phyloP scores from a whole-genome alignment of 1,140 invertebrate species.

The Andrena cerasifolii region DNA sequence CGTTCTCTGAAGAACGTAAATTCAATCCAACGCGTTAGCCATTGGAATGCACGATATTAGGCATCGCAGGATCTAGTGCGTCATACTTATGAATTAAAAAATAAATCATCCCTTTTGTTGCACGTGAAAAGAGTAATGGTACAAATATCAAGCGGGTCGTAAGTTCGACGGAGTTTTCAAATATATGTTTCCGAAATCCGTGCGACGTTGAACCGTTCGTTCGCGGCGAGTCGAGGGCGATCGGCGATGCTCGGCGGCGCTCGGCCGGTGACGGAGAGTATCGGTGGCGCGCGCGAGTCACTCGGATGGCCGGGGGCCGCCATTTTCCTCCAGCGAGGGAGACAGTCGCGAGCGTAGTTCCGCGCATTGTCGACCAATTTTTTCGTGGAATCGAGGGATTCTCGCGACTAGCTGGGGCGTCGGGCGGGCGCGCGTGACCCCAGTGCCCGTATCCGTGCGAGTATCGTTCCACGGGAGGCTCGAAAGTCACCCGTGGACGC shows the following conservation, averaged over 20 bases:
- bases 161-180: no score
- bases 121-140: no score
- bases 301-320: conserved; percentile 77
- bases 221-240: conserved; percentile 15
- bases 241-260: conserved; percentile 38
- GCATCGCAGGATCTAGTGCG: no score
- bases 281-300: conserved; percentile 69
- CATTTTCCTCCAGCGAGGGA: conserved; percentile 79
- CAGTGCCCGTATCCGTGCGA: conserved; percentile 56
- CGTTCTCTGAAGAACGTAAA: not conserved
- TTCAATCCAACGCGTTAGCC: not conserved
- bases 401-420: conserved; percentile 59
- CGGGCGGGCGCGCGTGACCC: conserved; percentile 63
- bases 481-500: conserved; percentile 58
- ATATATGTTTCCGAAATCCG: conserved; percentile 20
- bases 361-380: conserved; percentile 60
- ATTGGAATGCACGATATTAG: no score
- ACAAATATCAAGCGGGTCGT: no score
- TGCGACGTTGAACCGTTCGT: conserved; percentile 42
- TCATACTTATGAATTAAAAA: no score
- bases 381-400: conserved; percentile 48
- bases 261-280: conserved; percentile 62
- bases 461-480: conserved; percentile 54
- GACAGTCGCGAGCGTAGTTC: conserved; percentile 73
- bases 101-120: not conserved